These are phyloP conservation scores for Syncerus caffer DNA, from an alignment of 2,797 vertebrate species.

Conservation along the genomic window DNA sequence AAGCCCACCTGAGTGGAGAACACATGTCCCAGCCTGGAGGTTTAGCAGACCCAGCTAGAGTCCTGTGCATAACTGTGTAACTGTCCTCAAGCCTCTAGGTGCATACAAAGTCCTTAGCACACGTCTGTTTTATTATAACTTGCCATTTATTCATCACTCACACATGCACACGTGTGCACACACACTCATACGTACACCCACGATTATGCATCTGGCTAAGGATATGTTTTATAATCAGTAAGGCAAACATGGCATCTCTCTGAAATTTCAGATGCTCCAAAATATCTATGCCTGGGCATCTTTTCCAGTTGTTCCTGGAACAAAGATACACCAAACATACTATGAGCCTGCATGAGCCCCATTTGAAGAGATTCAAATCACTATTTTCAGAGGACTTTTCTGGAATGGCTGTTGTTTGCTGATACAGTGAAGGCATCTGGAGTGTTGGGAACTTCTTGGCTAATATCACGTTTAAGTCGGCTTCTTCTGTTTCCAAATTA, in stretches of 20 bases:
- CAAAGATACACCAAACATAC: background rate
- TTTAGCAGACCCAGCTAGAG: background rate
- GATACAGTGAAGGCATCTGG: background rate
- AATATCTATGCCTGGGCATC: background rate
- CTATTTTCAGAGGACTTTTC: background rate
- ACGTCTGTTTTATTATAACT: background rate
- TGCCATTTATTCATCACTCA: background rate
- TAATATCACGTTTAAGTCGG: background rate
- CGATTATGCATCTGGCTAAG: background rate
- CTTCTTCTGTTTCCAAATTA: background rate
- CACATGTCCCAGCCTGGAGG: background rate
- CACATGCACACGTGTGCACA: too few relatives aligned
- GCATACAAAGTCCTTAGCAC: background rate
- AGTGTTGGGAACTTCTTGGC: background rate
- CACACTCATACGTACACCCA: too few relatives aligned
- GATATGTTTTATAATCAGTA: background rate
- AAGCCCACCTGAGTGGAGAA: background rate
- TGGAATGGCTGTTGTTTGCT: constrained; percentile 24
- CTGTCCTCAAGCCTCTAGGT: background rate
- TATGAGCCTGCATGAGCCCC: background rate
- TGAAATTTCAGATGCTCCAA: background rate
- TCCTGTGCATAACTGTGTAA: background rate
- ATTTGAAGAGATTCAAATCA: background rate
- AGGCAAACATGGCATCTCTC: background rate
- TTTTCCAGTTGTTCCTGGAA: background rate